These are phyloP conservation scores for Musca domestica DNA, from an alignment of 1,140 invertebrate genomes.

Conservation along the genomic window DNA sequence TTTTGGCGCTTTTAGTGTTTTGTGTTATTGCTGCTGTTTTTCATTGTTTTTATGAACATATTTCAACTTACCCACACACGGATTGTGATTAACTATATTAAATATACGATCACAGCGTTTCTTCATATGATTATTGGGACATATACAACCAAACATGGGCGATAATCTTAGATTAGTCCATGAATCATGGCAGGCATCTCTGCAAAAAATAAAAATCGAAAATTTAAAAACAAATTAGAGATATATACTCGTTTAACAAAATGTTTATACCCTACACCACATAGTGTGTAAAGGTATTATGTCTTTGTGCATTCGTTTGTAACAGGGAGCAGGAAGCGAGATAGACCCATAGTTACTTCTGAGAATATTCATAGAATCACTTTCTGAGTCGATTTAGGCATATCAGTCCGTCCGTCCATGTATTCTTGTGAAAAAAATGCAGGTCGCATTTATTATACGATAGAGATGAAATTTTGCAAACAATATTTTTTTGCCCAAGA, in stretches of 20 bases:
- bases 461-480: no score
- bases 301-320: no score
- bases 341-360: no score
- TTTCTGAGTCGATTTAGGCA: no score
- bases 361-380: no score
- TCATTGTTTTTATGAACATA: conserved; percentile 3
- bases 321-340: no score
- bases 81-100: conserved; percentile 83
- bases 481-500: no score
- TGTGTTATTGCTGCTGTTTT: conserved; percentile 4
- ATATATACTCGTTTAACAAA: not conserved
- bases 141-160: conserved; percentile 87
- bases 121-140: conserved; percentile 84
- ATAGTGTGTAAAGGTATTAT: no score
- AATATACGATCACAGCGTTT: conserved; percentile 83
- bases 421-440: no score
- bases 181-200: conserved; percentile 77
- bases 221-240: not conserved
- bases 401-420: no score
- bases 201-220: conserved; percentile 53
- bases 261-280: no score
- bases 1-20: conserved; percentile 1
- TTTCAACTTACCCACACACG: conserved; percentile 80
- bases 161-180: conserved; percentile 79
- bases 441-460: no score